Conservation (phyloP, 53 echinoderm and acorn worm species). For the Echinarachnius parma region DNA sequence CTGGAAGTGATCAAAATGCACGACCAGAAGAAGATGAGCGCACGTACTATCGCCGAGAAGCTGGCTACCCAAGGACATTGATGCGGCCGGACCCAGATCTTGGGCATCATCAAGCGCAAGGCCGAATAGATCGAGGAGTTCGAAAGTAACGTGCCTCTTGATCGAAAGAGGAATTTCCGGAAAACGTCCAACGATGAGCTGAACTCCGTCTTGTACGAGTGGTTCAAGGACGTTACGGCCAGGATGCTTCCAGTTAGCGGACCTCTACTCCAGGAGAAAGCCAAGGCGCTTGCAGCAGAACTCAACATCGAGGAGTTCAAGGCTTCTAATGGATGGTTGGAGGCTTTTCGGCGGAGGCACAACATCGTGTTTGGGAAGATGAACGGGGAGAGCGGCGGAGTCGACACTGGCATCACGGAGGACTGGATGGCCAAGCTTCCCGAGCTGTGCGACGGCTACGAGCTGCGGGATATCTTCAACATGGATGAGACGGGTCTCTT, state of each 20-base stretch:
- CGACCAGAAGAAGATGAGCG: constrained; percentile 21
- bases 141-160: too few species aligned
- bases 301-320: constrained; percentile 27
- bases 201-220: too few species aligned
- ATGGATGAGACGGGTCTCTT: constrained; percentile 37
- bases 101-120: constrained; percentile 15
- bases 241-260: constrained; percentile 26
- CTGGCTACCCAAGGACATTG: constrained; percentile 5
- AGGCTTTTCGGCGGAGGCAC: constrained; percentile 18
- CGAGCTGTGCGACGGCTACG: constrained; percentile 26
- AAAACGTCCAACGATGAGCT: constrained; percentile 29
- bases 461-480: constrained; percentile 42
- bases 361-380: constrained; percentile 26
- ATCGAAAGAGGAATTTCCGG: constrained; percentile 25
- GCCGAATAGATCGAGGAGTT: constrained; percentile 10
- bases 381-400: constrained; percentile 37
- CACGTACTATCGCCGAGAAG: constrained; percentile 15
- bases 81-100: constrained; percentile 23
- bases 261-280: constrained; percentile 28
- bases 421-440: constrained; percentile 31
- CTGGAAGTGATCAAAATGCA: constrained; percentile 26
- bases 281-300: constrained; percentile 2
- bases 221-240: constrained; percentile 19
- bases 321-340: constrained; percentile 43
- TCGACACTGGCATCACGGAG: constrained; percentile 17